Base-by-base conservation (phyloP, 2,797 vertebrate genomes). In the Lacerta agilis region DNA sequence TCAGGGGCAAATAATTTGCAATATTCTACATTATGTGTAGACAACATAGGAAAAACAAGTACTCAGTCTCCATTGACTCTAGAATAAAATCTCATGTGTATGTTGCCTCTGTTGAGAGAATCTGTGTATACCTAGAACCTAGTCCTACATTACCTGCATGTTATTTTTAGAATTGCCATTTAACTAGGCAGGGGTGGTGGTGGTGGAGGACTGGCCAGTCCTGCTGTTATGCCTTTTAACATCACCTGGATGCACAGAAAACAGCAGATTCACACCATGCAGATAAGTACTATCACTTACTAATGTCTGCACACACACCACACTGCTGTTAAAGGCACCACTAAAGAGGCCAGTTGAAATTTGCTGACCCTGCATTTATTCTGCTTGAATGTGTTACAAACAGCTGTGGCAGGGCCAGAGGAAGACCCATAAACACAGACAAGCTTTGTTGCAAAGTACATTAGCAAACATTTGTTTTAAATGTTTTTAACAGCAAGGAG, bases 101-200 rank as follows among this genome's bases (percentile, higher is more conserved):
- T 55, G 49, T 55, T 15, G 13, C 49, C 13, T 55, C 49, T 55
- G 61, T 64, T 18, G 41, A 66, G 25, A 55, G 61, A 66, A 64
- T 82, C 17, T 64, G 61, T 64, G 61, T 64, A 55, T 55, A 7
- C 38, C 27, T 87, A 15, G 45, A 87, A 71, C 58, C 11, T 80
- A 76, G 69, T 69, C 25, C 5, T 78, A 64, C 61, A 23, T 64
- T 64, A 64, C 61, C 61, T 20, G 36, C 49, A 84, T 58, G 17
- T 67, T 86, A 67, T 79, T 69, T 79, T 79, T 83, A 58, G 33
- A 61, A 45, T 83, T 79, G 49, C 36, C 87, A 61, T 79, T n/a
- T 82, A 29, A 38, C 58, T 23, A 55, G 17, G 61, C 49, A 0
- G 49, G 4, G 0, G 33, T 33, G 33, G 33, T 33, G 33, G 33